These are phyloP conservation scores for Aphidius colemani DNA, from an alignment of 2,888 invertebrate species.

Conservation along the genomic window DNA sequence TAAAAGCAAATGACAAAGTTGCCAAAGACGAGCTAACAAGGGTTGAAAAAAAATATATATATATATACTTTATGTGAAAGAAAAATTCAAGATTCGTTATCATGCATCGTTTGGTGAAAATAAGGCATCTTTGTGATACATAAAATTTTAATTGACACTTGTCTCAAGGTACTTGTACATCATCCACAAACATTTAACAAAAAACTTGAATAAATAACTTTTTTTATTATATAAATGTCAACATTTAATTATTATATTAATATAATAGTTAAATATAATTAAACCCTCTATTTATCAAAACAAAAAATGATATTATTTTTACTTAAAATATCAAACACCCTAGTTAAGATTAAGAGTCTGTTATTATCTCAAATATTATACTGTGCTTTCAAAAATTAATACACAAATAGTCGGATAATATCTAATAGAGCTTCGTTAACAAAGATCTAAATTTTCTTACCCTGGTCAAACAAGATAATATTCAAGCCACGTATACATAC, in stretches of 20 bases:
- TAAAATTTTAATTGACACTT: conserved; percentile 25
- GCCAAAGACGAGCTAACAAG: neutral
- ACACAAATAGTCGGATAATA: conserved; percentile 18
- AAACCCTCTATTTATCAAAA: no score
- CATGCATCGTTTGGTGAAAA: conserved; percentile 11
- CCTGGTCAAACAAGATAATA: conserved; percentile 47
- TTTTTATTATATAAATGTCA: no score
- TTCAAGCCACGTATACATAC: conserved; percentile 33
- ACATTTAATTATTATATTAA: no score
- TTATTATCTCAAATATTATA: conserved; percentile 2
- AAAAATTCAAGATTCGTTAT: conserved; percentile 18
- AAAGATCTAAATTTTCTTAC: conserved; percentile 20
- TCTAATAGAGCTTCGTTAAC: conserved; percentile 23
- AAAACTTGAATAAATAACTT: no score
- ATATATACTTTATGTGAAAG: neutral
- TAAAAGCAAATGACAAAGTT: conserved; percentile 36
- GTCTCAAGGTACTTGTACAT: conserved; percentile 25
- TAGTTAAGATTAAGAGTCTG: no score
- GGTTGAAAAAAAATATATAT: no score
- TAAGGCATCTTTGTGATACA: conserved; percentile 8
- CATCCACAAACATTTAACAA: neutral
- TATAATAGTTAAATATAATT: no score
- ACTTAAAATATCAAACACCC: no score
- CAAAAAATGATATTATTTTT: no score
- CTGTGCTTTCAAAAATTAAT: conserved; percentile 8